Evolutionary conservation across 2,888 invertebrate genomes (phyloP).

Genomic region (Leptarthrus brevirostris): DNA sequence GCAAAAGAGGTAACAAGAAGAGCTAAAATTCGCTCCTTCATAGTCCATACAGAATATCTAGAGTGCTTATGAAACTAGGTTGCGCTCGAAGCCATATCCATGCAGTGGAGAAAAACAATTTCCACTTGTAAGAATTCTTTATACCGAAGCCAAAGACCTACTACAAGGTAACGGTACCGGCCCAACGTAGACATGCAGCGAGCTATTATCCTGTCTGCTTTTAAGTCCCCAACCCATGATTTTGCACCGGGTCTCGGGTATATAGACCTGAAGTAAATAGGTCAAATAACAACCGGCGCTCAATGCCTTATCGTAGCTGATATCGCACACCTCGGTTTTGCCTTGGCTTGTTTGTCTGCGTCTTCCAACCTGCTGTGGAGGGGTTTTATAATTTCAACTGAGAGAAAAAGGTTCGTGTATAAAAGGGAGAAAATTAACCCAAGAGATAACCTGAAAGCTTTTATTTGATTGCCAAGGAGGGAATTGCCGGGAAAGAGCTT

Average conservation of each 20-base stretch:
- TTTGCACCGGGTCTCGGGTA: conserved; percentile 8
- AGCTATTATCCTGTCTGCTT: conserved; percentile 47
- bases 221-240: neutral
- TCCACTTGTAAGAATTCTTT: conserved; percentile 38
- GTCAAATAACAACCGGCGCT: conserved; percentile 50
- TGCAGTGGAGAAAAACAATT: conserved; percentile 30
- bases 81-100: neutral
- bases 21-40: neutral
- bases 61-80: conserved; percentile 33
- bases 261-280: conserved; percentile 50
- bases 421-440: conserved; percentile 28
- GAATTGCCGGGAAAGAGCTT: conserved; percentile 19
- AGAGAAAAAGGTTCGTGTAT: conserved; percentile 23
- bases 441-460: conserved; percentile 41
- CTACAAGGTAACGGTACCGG: conserved; percentile 40
- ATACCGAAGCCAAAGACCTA: conserved; percentile 40
- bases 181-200: conserved; percentile 23
- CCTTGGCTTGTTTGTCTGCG: conserved; percentile 8
- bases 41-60: conserved; percentile 11
- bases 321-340: conserved; percentile 25
- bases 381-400: conserved; percentile 11
- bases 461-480: neutral
- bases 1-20: conserved; percentile 1
- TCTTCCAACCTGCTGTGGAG: conserved; percentile 18
- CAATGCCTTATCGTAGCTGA: conserved; percentile 23